phyloP scores from a whole-genome alignment of 2,113 vertebrate species.

The Ctenomys sociabilis region DNA sequence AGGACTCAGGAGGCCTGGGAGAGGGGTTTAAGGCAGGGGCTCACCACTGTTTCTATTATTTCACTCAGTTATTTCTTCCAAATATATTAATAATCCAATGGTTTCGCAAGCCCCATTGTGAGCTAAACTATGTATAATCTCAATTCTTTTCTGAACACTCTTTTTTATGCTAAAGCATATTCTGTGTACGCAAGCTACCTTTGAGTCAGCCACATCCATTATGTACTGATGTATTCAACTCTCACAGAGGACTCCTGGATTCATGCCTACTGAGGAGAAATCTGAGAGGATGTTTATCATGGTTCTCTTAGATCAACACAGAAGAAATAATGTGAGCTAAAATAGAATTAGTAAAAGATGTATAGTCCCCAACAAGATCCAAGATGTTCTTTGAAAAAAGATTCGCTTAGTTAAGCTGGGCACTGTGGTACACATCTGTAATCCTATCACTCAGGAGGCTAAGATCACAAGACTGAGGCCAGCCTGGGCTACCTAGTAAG shows the following conservation, averaged over 20 bases:
- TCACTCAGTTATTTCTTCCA: neutral
- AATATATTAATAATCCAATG: neutral
- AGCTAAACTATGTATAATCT: neutral
- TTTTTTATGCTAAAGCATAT: neutral
- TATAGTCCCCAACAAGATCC: neutral
- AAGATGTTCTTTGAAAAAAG: neutral
- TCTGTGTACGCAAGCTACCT: neutral
- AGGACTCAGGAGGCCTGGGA: neutral
- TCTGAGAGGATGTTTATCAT: accelerated
- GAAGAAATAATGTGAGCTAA: neutral
- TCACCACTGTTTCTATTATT: neutral
- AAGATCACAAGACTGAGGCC: neutral
- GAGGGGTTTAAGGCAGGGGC: neutral
- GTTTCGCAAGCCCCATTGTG: neutral
- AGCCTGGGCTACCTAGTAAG: neutral
- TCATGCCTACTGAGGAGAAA: neutral
- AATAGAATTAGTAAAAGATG: neutral
- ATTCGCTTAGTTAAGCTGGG: neutral
- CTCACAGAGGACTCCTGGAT: neutral
- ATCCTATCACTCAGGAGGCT: neutral
- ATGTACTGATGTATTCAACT: neutral
- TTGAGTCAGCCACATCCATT: neutral
- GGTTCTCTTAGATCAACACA: neutral
- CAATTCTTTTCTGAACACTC: neutral
- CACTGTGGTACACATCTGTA: neutral